phyloP scores from a whole-genome alignment of 2,113 vertebrate genomes.

The Cephalopholis sonnerati region DNA sequence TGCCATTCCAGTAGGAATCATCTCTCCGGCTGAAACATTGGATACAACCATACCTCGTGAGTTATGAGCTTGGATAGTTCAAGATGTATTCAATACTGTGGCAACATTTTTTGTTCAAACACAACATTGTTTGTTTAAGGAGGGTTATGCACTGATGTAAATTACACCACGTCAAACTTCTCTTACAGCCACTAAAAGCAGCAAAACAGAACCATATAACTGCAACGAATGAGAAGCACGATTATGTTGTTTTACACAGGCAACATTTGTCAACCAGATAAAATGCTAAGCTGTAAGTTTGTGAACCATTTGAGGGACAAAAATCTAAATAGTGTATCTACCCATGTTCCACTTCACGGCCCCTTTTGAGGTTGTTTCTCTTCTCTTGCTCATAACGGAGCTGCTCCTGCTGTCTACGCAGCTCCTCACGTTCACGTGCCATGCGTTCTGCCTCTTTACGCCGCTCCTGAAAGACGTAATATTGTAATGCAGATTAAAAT shows the following conservation, averaged over 20 bases:
- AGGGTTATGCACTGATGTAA: neutral
- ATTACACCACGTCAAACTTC: neutral
- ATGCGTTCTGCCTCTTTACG: conserved; percentile 97
- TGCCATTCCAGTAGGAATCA: conserved; percentile 93
- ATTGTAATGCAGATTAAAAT: neutral
- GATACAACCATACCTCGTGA: conserved; percentile 20
- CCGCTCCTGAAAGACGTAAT: conserved; percentile 86
- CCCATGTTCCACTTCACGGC: conserved; percentile 95
- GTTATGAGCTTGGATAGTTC: neutral
- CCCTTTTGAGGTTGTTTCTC: conserved; percentile 94
- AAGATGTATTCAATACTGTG: neutral
- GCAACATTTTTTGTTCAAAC: neutral
- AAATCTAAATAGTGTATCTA: conserved; percentile 55
- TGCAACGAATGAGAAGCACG: neutral
- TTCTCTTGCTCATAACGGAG: conserved; percentile 98
- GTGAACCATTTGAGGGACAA: neutral
- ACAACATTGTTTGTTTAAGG: neutral
- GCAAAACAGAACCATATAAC: neutral
- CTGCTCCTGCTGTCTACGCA: conserved; percentile 96
- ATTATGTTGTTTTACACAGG: neutral
- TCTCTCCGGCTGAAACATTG: conserved; percentile 87
- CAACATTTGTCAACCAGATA: no score
- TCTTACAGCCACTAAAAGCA: neutral
- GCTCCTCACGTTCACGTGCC: conserved; percentile 93
- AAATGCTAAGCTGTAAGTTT: neutral